A percentile compares a stretch with the other conserved stretches of the same genome.
Evolutionary conservation across 2,888 invertebrate genomes (phyloP).

Genomic region (Anodontia alba): DNA sequence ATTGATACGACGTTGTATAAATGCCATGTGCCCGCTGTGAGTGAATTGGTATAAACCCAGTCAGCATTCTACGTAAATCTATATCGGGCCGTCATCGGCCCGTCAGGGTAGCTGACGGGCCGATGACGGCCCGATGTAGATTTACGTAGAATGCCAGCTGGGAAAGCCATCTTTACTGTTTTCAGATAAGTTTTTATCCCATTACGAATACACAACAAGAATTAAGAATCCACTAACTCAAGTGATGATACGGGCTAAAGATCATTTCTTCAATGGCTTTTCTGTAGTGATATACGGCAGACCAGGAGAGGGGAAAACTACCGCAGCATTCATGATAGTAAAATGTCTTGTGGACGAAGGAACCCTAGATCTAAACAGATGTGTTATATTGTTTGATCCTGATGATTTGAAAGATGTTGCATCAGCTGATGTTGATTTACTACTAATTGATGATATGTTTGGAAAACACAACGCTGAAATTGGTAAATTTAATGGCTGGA

Average conservation of each 20-base stretch:
- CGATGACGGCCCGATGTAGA: no score
- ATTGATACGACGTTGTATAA: no score
- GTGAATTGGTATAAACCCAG: no score
- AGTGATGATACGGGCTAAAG: not conserved
- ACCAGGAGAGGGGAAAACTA: slow-evolving; percentile 24
- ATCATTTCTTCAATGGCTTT: not conserved
- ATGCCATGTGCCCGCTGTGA: no score
- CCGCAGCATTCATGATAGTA: not conserved
- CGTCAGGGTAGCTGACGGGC: no score
- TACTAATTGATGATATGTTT: slow-evolving; percentile 22
- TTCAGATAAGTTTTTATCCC: not conserved
- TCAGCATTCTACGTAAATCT: no score
- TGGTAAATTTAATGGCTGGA: not conserved
- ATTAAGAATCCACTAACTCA: not conserved
- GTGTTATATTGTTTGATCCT: not conserved
- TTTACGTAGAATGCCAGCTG: no score
- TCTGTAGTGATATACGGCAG: not conserved
- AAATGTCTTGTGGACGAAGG: not conserved
- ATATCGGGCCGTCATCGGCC: no score
- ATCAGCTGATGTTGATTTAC: not conserved
- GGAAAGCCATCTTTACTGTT: no score
- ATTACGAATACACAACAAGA: not conserved
- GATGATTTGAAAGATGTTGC: not conserved
- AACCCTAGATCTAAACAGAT: not conserved
- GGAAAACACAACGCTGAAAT: slow-evolving; percentile 10